Percentiles rank a stretch among this genome's conserved stretches.
Evolutionary conservation across 1,140 invertebrate genomes (phyloP).

Genomic region (Colletes latitarsis): DNA sequence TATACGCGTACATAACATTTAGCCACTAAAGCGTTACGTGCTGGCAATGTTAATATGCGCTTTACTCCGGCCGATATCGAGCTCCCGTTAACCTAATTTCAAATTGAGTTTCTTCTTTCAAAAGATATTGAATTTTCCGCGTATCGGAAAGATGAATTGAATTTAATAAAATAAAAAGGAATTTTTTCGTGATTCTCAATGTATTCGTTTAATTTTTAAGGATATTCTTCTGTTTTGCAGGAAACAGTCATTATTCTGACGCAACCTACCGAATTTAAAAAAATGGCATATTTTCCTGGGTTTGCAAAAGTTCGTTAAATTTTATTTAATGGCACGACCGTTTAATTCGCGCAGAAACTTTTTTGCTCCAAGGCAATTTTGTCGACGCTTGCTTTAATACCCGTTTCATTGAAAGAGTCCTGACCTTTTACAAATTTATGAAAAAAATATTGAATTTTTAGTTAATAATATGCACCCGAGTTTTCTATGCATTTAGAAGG

Average conservation of each 20-base stretch:
- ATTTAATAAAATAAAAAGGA: too few relatives aligned
- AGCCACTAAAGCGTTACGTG: conserved; percentile 9
- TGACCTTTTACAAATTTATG: neutral
- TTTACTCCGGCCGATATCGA: neutral
- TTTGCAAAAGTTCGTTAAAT: neutral
- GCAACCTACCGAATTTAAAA: neutral
- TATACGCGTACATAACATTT: conserved; percentile 1
- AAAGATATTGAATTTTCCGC: neutral
- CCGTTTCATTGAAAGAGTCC: neutral
- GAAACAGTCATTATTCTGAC: too few relatives aligned
- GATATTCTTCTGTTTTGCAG: too few relatives aligned
- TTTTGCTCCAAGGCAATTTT: neutral
- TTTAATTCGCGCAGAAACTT: neutral
- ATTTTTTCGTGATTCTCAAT: too few relatives aligned
- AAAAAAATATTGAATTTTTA: neutral
- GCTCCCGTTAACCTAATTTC: conserved; percentile 25
- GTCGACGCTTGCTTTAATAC: neutral
- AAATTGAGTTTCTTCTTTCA: neutral
- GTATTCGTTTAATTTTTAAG: too few relatives aligned
- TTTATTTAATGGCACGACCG: neutral
- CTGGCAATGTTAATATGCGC: conserved; percentile 4
- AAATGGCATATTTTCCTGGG: neutral
- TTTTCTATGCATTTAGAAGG: neutral
- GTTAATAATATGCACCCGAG: neutral
- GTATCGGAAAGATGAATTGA: too few relatives aligned